Percentiles rank a stretch among this genome's conserved stretches.
phyloP scores from a whole-genome alignment of 2,888 invertebrate species.

The Orthosia incerta region DNA sequence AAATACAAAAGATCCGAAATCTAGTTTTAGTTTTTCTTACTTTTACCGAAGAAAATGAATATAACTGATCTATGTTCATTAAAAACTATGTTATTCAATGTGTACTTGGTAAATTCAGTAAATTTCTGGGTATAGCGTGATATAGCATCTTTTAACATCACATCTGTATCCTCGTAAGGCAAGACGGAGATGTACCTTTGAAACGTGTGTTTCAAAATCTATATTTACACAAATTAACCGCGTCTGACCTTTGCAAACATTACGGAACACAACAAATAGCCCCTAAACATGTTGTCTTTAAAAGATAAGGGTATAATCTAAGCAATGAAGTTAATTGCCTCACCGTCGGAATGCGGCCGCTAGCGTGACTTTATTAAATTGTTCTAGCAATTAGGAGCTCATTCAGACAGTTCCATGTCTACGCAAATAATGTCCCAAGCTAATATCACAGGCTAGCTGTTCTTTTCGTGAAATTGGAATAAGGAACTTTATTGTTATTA shows the following conservation, averaged over 20 bases:
- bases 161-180: not conserved
- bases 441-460: slow-evolving; percentile 7
- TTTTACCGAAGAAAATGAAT: no score
- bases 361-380: slow-evolving; percentile 60
- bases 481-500: not conserved
- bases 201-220: not conserved
- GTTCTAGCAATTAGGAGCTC: slow-evolving; percentile 49
- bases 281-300: slow-evolving; percentile 23
- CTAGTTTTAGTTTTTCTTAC: no score
- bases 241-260: not conserved
- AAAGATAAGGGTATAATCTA: slow-evolving; percentile 30
- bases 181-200: not conserved
- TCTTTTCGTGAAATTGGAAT: slow-evolving; percentile 9
- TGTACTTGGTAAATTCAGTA: no score
- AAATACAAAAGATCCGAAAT: no score
- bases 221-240: not conserved
- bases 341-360: slow-evolving; percentile 14
- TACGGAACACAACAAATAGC: slow-evolving; percentile 30
- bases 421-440: slow-evolving; percentile 24
- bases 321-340: slow-evolving; percentile 35
- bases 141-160: not conserved
- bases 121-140: no score
- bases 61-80: no score
- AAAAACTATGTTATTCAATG: no score
- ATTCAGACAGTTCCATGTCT: slow-evolving; percentile 42